Evolutionary conservation across 1,140 invertebrate genomes (phyloP).

Genomic region (Tribolium castaneum): DNA sequence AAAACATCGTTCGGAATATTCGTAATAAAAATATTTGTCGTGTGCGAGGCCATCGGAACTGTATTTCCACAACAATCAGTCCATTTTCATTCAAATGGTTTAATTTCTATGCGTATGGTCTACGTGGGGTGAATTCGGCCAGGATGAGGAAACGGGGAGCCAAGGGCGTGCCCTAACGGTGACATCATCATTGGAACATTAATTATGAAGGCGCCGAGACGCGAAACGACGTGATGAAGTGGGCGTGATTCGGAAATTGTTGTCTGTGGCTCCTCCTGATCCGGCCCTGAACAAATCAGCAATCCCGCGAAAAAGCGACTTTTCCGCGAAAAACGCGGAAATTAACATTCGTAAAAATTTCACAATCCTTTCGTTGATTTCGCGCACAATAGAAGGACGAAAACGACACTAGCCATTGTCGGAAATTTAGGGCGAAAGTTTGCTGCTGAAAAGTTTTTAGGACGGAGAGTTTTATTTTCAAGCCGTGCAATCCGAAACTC

Average conservation of each 20-base stretch:
- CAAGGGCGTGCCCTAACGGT: conserved; percentile 15
- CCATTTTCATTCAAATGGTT: conserved; percentile 32
- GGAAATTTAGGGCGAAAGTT: conserved; percentile 12
- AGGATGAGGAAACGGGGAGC: conserved; percentile 16
- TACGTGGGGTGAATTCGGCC: conserved; percentile 19
- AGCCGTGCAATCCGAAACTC: conserved; percentile 1
- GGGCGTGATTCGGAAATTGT: conserved; percentile 36
- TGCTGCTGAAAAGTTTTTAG: conserved; percentile 18
- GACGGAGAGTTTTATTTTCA: conserved; percentile 16
- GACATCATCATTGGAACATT: conserved; percentile 33
- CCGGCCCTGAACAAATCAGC: conserved; percentile 23
- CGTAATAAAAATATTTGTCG: conserved; percentile 13
- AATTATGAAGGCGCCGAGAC: conserved; percentile 37
- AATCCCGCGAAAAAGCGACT: conserved; percentile 1
- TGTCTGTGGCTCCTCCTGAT: conserved; percentile 37
- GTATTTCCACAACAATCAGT: conserved; percentile 28
- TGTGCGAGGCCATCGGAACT: conserved; percentile 7
- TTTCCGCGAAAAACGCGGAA: conserved; percentile 5
- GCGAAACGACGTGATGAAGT: conserved; percentile 35
- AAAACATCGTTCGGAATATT: not conserved
- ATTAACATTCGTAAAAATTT: conserved; percentile 2
- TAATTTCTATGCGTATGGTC: conserved; percentile 30
- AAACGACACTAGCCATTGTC: conserved; percentile 24
- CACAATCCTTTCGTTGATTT: not conserved
- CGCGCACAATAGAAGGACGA: not conserved